Evolutionary conservation across 2,888 invertebrate genomes (phyloP), one percentile per base, ranked within the genome.

Genomic region (Agrotis puta): DNA sequence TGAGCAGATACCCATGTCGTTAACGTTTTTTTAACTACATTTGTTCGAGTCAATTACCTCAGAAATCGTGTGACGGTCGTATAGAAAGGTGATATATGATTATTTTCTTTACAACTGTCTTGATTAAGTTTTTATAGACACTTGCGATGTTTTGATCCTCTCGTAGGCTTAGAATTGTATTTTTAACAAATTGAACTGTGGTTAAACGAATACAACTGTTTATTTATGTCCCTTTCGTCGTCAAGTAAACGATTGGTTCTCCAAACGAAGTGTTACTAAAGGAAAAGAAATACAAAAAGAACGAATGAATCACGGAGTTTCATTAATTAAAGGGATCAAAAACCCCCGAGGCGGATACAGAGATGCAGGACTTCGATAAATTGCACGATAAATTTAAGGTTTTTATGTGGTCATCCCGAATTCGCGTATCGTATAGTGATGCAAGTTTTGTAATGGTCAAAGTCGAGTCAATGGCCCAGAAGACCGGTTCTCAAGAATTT

Each of bases 401-500:
- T 88, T 81, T 88, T 88, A 89, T 88, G 83, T 81, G 82, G 87
- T 85, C 86, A 87, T 87, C 88, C 87, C 74, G 85, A 91, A 89
- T 87, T 85, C 85, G 84, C 85, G 78, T 82, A 81, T 87, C 84
- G 88, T 87, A 86, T 88, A 89, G 83, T 93, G 92, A 94, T 93
- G 93, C 94, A 94, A 93, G 88, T 84, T 85, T 83, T 83, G 91
- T 92, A 92, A 93, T 91, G 91, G 90, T 86, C 90, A 89, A 89
- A 90, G 92, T 91, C 90, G 89, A 87, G 94, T 94, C 94, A 92
- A 88, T 92, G 94, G 81, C 92, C 94, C 86, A 76, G 66, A 67
- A 64, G 89, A 93, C 94, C 85, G 88, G 94, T 92, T 92, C 72
- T 64, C 22, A 75, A 78, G 85, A 87, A 85, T 88, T 89, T 89